Base-by-base conservation (phyloP, 30 jellyfish, hydroid and myxozoan species). In the Euphysa ruthae region DNA sequence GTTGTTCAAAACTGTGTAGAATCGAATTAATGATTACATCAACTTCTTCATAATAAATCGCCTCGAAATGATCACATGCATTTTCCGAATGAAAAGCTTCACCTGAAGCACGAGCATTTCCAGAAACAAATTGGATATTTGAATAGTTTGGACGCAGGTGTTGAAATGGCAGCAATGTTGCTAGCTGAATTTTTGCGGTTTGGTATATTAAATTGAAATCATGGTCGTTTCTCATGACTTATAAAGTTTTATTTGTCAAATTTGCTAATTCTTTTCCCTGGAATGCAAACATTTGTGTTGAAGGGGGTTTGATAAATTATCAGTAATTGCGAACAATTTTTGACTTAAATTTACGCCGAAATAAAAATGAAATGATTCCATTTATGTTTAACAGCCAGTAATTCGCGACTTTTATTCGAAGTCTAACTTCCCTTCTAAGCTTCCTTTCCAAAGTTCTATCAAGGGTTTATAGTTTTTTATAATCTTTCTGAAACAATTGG, bases 171-270 rank as follows among this genome's bases (percentile, higher is more conserved):
- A 56, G 69, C 20, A 4, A 1, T 16, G 69, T 23, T 4, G 30
- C 25, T 61, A 22, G 32, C 21, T n/a, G n/a, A n/a, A 5, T 13
- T 7, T 25, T 25, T 61, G n/a, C 32, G 3, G 14, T 56, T 56
- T 56, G 42, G 69, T 56, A 16, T 15, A 56, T 22, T 16, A 3
- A 4, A 23, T 28, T 61, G 74, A 61, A 61, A 61, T 61, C 21
- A 4, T 66, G 64, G 32, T 51, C 64, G 49, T 66, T 58, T 27
- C 72, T 61, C 75, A 38, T 50, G n/a, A 35, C 21, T 66, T 66
- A 22, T 49, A 66, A 66, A 13, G 75, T 62, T 29, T 31, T 68
- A 4, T 14, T 27, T 24, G 26, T 13, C 32, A 13, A 31, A 29
- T 62, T 28, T 13, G 74, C 74, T 3, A 30, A 66, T 31, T 26